Conservation (phyloP, 2,797 vertebrate species). For the Chelon labrosus region DNA sequence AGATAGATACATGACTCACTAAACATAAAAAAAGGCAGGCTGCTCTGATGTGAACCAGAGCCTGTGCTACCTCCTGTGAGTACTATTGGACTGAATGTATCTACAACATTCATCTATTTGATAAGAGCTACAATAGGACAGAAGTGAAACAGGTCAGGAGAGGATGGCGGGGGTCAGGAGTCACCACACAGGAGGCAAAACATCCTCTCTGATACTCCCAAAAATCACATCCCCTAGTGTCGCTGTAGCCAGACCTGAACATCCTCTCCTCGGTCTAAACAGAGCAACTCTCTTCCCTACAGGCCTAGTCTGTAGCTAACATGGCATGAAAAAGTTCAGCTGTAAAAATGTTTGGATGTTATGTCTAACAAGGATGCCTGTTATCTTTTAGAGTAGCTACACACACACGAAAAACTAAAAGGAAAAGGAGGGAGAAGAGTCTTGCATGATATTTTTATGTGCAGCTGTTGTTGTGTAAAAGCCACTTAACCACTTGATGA, state of each 20-base stretch:
- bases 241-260: constrained; percentile 68
- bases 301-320: constrained; percentile 51
- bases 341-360: constrained; percentile 39
- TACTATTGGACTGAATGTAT: constrained; percentile 37
- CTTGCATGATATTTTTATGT: constrained; percentile 15
- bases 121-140: constrained; percentile 71
- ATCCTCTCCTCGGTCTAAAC: constrained; percentile 76
- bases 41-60: constrained; percentile 22
- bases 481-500: not conserved
- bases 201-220: constrained; percentile 76
- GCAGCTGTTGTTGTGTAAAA: constrained; percentile 16
- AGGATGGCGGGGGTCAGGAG: constrained; percentile 82
- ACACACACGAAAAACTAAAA: not conserved
- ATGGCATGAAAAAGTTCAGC: constrained; percentile 13
- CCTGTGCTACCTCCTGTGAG: constrained; percentile 48
- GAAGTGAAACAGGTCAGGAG: constrained; percentile 70
- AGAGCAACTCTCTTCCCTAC: constrained; percentile 61
- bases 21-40: constrained; percentile 30
- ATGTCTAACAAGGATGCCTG: constrained; percentile 22
- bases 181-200: constrained; percentile 83
- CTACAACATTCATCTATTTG: constrained; percentile 55
- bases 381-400: constrained; percentile 32
- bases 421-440: not conserved
- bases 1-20: constrained; percentile 12
- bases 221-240: constrained; percentile 71